phyloP scores from a whole-genome alignment of 2,888 invertebrate species.

The Erebia ligea region DNA sequence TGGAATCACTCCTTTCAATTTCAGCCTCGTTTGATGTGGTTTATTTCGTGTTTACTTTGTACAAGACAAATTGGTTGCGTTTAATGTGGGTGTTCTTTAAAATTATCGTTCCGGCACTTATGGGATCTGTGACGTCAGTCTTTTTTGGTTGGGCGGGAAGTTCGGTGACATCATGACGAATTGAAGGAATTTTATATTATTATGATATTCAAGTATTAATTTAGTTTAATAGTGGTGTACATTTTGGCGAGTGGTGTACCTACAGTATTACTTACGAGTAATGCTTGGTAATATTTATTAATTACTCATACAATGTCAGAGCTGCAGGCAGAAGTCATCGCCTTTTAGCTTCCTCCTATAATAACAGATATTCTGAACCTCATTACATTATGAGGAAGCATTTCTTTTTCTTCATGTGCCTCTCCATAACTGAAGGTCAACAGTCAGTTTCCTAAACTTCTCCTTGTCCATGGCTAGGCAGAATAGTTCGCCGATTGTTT shows the following conservation, averaged over 20 bases:
- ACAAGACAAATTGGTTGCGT: conserved; percentile 65
- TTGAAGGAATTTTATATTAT: conserved; percentile 6
- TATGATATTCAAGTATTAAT: background rate
- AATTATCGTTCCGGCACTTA: conserved; percentile 35
- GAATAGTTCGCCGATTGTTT: too few relatives aligned
- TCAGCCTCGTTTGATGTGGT: conserved; percentile 71
- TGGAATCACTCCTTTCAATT: conserved; percentile 62
- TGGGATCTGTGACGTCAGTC: conserved; percentile 36
- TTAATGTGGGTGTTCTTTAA: conserved; percentile 39
- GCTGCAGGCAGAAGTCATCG: too few relatives aligned
- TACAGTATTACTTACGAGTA: too few relatives aligned
- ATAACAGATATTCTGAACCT: too few relatives aligned
- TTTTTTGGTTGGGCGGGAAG: conserved; percentile 28
- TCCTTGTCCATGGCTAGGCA: too few relatives aligned
- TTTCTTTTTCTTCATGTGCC: too few relatives aligned
- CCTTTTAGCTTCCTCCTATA: too few relatives aligned
- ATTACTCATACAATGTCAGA: too few relatives aligned
- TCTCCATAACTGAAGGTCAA: too few relatives aligned
- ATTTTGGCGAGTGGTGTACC: background rate
- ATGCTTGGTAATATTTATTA: too few relatives aligned
- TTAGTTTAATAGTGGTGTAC: background rate
- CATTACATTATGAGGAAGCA: too few relatives aligned
- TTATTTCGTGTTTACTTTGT: conserved; percentile 65
- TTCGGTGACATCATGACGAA: conserved; percentile 13
- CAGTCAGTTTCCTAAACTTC: too few relatives aligned